These are phyloP conservation scores for Blera fallax DNA, from an alignment of 2,888 invertebrate species.

Conservation along the genomic window DNA sequence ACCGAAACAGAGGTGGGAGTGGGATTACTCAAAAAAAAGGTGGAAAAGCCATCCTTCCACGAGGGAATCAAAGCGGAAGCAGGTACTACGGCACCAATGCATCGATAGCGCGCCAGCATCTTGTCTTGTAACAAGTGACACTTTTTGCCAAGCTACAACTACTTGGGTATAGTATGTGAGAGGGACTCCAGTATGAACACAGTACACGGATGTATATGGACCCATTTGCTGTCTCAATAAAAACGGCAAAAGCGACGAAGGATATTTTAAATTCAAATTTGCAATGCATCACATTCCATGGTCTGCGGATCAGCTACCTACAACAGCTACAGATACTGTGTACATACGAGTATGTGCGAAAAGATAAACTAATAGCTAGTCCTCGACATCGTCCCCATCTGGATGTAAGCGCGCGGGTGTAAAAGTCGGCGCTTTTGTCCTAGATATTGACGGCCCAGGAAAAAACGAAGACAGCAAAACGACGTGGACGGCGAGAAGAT, in stretches of 20 bases:
- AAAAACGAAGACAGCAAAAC: background rate
- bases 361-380: constrained; percentile 35
- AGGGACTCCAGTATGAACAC: background rate
- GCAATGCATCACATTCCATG: constrained; percentile 51
- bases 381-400: background rate
- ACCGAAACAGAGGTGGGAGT: background rate
- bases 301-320: background rate
- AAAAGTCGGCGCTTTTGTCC: background rate
- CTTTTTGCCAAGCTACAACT: background rate
- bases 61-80: background rate
- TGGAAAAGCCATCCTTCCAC: background rate
- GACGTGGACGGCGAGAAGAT: background rate
- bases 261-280: constrained; percentile 61
- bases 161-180: too few species aligned
- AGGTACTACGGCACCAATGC: constrained; percentile 1
- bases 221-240: constrained; percentile 46
- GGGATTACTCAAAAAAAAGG: background rate
- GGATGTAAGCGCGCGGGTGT: background rate
- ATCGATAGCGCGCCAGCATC: constrained; percentile 40
- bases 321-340: background rate
- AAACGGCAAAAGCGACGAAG: constrained; percentile 17
- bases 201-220: background rate
- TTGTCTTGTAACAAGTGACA: constrained; percentile 55
- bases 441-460: constrained; percentile 1
- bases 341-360: background rate